These are phyloP conservation scores for Anguilla marmorata DNA, from an alignment of 2,797 vertebrate species.

Conservation along the genomic window DNA sequence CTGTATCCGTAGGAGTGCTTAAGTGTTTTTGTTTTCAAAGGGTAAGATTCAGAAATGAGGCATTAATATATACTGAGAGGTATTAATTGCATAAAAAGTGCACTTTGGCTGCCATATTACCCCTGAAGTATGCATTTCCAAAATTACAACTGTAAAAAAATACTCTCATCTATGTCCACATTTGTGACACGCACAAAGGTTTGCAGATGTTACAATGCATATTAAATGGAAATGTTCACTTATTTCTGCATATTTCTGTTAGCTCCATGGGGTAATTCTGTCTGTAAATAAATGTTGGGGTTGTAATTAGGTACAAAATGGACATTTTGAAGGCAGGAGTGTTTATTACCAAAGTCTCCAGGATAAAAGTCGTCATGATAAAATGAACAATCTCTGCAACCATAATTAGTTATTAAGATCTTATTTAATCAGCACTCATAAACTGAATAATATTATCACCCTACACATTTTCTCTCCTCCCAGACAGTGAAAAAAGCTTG, in stretches of 20 bases:
- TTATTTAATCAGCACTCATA: background rate
- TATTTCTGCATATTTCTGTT: constrained; percentile 15
- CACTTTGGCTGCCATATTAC: too few relatives aligned
- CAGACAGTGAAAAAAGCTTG: background rate
- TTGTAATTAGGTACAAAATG: background rate
- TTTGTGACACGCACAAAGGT: constrained; percentile 19
- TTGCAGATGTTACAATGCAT: constrained; percentile 38
- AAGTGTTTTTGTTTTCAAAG: background rate
- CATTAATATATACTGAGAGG: background rate
- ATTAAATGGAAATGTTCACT: constrained; percentile 21
- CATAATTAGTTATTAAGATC: background rate
- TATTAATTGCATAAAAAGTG: background rate
- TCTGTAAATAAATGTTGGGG: background rate
- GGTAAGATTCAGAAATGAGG: background rate
- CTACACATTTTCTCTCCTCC: background rate
- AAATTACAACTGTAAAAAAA: constrained; percentile 12
- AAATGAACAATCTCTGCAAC: background rate
- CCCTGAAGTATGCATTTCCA: background rate
- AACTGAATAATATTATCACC: background rate
- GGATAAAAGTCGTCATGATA: background rate
- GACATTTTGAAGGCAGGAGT: background rate
- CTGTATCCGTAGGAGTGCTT: background rate
- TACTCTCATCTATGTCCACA: background rate
- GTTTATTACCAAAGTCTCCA: background rate
- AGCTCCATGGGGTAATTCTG: background rate